Conservation (phyloP, 2,797 vertebrate species). For the Semaprochilodus insignis region DNA sequence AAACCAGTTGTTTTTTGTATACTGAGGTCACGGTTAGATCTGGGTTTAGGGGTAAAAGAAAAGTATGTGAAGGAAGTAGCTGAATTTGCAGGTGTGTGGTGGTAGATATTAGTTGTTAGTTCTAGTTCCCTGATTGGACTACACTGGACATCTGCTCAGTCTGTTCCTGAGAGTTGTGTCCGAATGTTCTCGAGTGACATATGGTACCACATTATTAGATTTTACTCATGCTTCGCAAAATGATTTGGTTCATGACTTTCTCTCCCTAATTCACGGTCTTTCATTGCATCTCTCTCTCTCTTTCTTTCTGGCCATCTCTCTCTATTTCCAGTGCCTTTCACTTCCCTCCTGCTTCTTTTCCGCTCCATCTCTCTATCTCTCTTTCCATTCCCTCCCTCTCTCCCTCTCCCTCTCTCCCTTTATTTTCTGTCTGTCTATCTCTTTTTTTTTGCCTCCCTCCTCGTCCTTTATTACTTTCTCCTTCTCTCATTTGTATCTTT, state of each 20-base stretch:
- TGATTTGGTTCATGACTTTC: conserved; percentile 9
- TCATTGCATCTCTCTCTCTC: neutral
- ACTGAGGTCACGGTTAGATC: too few species aligned
- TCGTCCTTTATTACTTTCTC: neutral
- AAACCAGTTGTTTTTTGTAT: too few species aligned
- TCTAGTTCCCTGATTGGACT: too few species aligned
- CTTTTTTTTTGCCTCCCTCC: neutral
- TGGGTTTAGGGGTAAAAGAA: too few species aligned
- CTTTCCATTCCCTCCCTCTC: too few species aligned
- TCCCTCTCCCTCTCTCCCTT: neutral
- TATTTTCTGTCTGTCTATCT: neutral
- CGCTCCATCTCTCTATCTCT: neutral
- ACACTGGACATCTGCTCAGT: too few species aligned
- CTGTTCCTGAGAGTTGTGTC: too few species aligned
- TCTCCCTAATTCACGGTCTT: too few species aligned
- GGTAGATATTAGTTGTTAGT: neutral
- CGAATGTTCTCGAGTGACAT: neutral
- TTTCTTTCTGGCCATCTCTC: neutral
- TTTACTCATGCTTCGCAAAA: neutral
- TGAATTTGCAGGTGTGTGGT: too few species aligned
- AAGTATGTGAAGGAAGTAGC: too few species aligned
- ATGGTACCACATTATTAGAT: neutral
- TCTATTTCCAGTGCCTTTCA: neutral
- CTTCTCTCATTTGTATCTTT: neutral
- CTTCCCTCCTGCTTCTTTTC: neutral